These are phyloP conservation scores for Agrochola lota DNA, from an alignment of 2,888 invertebrate genomes.

Conservation along the genomic window DNA sequence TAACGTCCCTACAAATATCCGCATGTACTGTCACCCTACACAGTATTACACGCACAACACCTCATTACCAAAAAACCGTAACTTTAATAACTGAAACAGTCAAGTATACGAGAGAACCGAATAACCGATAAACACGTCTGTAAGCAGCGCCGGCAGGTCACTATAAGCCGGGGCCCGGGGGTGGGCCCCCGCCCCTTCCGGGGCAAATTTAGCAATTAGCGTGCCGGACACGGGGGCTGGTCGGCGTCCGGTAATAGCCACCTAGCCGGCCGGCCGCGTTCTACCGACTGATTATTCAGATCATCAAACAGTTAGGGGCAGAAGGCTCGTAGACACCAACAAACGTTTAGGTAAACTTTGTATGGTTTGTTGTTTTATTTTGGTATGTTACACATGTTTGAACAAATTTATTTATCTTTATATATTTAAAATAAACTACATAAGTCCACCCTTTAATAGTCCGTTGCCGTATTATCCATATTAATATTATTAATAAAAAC, in stretches of 20 bases:
- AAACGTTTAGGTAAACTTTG: neutral
- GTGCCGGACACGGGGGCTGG: constrained; percentile 74
- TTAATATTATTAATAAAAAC: neutral
- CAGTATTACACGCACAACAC: neutral
- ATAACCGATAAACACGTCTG: constrained; percentile 50
- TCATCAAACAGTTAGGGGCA: constrained; percentile 7
- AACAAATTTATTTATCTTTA: too few relatives aligned
- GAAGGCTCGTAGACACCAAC: constrained; percentile 22
- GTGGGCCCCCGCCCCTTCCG: constrained; percentile 37
- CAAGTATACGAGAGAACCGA: constrained; percentile 23
- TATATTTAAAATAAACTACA: neutral
- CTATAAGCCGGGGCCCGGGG: constrained; percentile 68
- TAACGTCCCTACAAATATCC: neutral
- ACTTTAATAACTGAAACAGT: constrained; percentile 30
- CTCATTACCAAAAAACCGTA: constrained; percentile 15
- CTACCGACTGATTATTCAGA: constrained; percentile 55
- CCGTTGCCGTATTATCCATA: neutral
- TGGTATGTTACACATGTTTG: too few relatives aligned
- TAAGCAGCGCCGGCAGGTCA: constrained; percentile 55
- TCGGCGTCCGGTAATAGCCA: constrained; percentile 74
- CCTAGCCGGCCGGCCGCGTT: constrained; percentile 72
- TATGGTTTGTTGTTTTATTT: too few relatives aligned
- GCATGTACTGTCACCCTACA: neutral
- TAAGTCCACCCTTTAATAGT: neutral
- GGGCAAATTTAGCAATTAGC: constrained; percentile 86